Conservation (phyloP, 2,888 invertebrate genomes). For the Drosophila barbarae region DNA sequence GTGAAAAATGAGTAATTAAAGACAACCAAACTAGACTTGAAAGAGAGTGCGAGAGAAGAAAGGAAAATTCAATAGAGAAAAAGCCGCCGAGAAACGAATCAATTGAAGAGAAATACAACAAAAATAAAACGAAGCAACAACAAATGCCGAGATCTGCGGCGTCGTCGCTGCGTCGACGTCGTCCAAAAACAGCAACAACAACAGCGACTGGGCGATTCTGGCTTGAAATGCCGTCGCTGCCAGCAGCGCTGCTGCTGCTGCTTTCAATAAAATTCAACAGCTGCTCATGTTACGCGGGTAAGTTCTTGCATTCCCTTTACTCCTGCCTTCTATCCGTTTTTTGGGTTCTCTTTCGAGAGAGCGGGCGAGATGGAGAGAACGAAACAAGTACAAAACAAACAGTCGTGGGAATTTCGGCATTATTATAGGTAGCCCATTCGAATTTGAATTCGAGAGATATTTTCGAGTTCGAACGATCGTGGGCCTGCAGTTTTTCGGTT, state of each 20-base stretch:
- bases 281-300: slow-evolving; percentile 72
- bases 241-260: slow-evolving; percentile 48
- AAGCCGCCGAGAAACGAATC: slow-evolving; percentile 22
- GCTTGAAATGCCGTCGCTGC: slow-evolving; percentile 50
- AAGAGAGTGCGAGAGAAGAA: slow-evolving; percentile 12
- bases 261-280: slow-evolving; percentile 51
- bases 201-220: slow-evolving; percentile 16
- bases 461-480: slow-evolving; percentile 20
- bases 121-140: slow-evolving; percentile 27
- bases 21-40: slow-evolving; percentile 11
- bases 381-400: slow-evolving; percentile 67
- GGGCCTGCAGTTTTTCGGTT: slow-evolving; percentile 13
- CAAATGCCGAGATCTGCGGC: slow-evolving; percentile 62
- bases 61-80: slow-evolving; percentile 17
- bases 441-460: slow-evolving; percentile 7
- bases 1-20: slow-evolving; percentile 21
- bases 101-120: slow-evolving; percentile 24
- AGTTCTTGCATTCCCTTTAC: slow-evolving; percentile 41
- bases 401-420: slow-evolving; percentile 62
- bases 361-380: slow-evolving; percentile 19
- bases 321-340: slow-evolving; percentile 12
- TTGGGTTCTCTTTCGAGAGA: slow-evolving; percentile 28
- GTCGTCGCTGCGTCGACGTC: slow-evolving; percentile 64
- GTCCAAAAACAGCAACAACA: slow-evolving; percentile 24
- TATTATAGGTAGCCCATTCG: slow-evolving; percentile 12